Base-by-base conservation (phyloP, 2,888 invertebrate genomes). In the Pandemis heparana region DNA sequence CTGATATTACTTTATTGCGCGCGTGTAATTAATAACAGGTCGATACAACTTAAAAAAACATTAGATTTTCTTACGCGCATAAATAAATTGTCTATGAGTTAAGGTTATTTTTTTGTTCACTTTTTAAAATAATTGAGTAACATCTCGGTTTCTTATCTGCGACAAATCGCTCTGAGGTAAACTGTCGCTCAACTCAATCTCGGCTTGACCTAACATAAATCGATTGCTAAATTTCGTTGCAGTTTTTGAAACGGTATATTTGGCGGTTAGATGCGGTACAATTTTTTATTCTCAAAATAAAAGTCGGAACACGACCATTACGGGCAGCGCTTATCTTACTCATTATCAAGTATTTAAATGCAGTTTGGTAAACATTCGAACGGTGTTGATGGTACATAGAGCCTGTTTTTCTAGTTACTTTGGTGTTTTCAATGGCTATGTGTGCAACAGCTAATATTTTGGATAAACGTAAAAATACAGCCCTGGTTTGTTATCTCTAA, bases 121-220 rank as follows among this genome's bases (percentile, higher is more conserved):
- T 76, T 83, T 83, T 84, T 83, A 82, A n/a, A 51, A 79, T 80
- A 68, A 75, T 82, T 82, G 77, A 80, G 85, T 84, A 83, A 85
- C 80, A 80, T 80, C 82, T 81, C 79, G 81, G 76, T 81, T 82
- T 70, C 70, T 65, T 83, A 82, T 83, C 85, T 82, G 86, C 79
- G 82, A 81, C 87, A 81, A 89, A 90, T 89, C 78, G 83, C 83
- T 86, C 79, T 82, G 79, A 83, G 83, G 85, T 84, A 83, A 87
- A 84, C 79, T 82, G 84, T 85, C 82, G 84, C 81, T 79, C 56
- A 56, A 56, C 56, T 56, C 56, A 56, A 56, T 56, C 56, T 23
- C 76, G 79, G 78, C 77, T 82, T 77, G 81, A 79, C 81, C 80
- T 81, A 81, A 82, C 81, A 79, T 82, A 84, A 89, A 89, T 87